phyloP scores from a whole-genome alignment of 2,888 invertebrate species.

The Pyrochroa serraticornis region DNA sequence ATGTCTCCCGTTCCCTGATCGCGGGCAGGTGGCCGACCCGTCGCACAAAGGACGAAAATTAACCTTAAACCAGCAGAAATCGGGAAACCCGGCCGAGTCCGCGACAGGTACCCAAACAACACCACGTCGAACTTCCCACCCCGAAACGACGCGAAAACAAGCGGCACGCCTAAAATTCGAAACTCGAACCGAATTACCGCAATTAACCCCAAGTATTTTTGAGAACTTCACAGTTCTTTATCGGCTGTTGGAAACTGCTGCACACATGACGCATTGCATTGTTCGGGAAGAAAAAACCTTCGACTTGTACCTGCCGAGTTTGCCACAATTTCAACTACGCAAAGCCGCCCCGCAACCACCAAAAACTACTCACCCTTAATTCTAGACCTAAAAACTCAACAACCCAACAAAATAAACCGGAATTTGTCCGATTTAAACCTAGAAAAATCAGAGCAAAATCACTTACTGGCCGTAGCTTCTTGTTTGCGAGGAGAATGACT shows the following conservation, averaged over 20 bases:
- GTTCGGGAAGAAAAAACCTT: conserved; percentile 26
- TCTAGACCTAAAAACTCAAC: conserved; percentile 1
- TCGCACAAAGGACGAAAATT: conserved; percentile 20
- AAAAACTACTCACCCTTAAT: conserved; percentile 16
- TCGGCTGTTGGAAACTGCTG: conserved; percentile 16
- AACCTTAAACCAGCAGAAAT: neutral
- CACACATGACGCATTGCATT: conserved; percentile 31
- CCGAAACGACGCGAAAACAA: neutral
- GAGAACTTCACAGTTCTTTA: conserved; percentile 4
- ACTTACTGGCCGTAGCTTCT: conserved; percentile 62
- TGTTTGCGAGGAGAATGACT: conserved; percentile 57
- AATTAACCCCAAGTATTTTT: neutral
- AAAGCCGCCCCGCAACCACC: neutral
- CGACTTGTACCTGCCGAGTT: conserved; percentile 4
- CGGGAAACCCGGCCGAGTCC: conserved; percentile 1
- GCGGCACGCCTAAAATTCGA: neutral
- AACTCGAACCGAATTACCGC: neutral
- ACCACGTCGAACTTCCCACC: neutral
- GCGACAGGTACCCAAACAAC: neutral
- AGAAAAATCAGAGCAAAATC: conserved; percentile 50
- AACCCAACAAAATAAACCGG: conserved; percentile 3
- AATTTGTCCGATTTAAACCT: conserved; percentile 8
- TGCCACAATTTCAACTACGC: neutral
- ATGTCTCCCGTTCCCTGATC: conserved; percentile 36
- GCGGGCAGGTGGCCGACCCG: conserved; percentile 34